Evolutionary conservation across 2,888 invertebrate species (phyloP), one percentile per base, ranked within the genome.

Genomic region (Parascotia fuliginaria): DNA sequence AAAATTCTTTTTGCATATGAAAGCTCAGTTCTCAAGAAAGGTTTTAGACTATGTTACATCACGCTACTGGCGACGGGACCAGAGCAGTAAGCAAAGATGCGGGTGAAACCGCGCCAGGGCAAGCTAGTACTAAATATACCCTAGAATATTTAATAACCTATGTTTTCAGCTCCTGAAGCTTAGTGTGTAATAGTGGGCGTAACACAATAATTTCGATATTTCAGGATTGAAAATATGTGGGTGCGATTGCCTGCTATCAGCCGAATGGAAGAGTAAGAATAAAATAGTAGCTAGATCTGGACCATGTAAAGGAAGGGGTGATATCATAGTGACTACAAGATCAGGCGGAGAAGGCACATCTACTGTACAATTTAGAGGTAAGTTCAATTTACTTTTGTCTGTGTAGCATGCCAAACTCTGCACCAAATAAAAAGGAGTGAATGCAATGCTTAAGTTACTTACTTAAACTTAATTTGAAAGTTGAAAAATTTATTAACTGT

Each of bases 251-350:
- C 89, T 98, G 22, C 86, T 99, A 45, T 97, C 98, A 9, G 98
- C 98, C 0, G 99, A 99, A 93, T 99, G 99, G 99, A 98, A 98
- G 79, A 98, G 98, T 0, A 94, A 96, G 24, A 99, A 98, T 79
- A 99, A 99, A 93, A 98, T 99, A 59, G 95, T 98, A 41, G 99
- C 99, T 0, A 95, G 99, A 48, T 97, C 98, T 3, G 99, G 99
- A 0, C 96, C 97, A 0, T 97, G 97, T 22, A 97, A 97, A 80
- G 97, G 97, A 3, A 94, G 96, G 56, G 98, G 98, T 1, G 98
- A 99, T 80, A 97, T 98, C 50, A 95, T 98, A 75, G 96, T 98
- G 0, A 96, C 96, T 0, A 99, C 98, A 0, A 93, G 93, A 46
- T 95, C 95, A 50, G 98, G 97, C 38, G 98, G 98, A 1, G 93